Percentiles rank a stretch among this genome's conserved stretches.
phyloP scores from a whole-genome alignment of 2,888 invertebrate species.

The Unio pictorum region DNA sequence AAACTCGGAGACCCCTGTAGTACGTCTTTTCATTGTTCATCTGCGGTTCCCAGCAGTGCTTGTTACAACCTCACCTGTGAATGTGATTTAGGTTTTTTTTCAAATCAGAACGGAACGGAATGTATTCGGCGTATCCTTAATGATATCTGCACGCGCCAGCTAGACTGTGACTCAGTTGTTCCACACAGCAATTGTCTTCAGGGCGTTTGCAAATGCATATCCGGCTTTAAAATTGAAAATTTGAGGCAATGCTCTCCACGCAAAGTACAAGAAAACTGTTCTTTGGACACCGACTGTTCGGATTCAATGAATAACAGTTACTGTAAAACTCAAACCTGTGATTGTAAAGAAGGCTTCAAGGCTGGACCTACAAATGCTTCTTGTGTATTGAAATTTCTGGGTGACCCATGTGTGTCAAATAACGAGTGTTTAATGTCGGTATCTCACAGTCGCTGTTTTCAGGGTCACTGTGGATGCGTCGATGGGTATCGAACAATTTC shows the following conservation, averaged over 20 bases:
- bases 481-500: constrained; percentile 16
- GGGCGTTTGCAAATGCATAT: constrained; percentile 1
- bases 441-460: constrained; percentile 18
- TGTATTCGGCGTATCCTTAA: constrained; percentile 15
- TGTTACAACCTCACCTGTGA: constrained; percentile 19
- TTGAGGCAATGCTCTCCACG: too few relatives aligned
- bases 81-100: constrained; percentile 24
- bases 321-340: constrained; percentile 22
- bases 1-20: constrained; percentile 23
- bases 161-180: not conserved
- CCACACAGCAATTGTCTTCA: not conserved
- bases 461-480: constrained; percentile 16
- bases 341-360: constrained; percentile 24
- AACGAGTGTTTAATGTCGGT: constrained; percentile 25
- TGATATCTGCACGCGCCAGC: not conserved
- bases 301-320: constrained; percentile 18
- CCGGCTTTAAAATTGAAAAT: not conserved
- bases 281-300: constrained; percentile 18
- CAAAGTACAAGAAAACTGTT: constrained; percentile 11
- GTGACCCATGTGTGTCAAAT: constrained; percentile 17
- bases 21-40: constrained; percentile 26
- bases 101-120: constrained; percentile 1
- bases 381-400: constrained; percentile 23
- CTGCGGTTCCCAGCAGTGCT: constrained; percentile 24
- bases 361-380: constrained; percentile 1